Evolutionary conservation across 2,113 vertebrate species (phyloP).

Genomic region (Cinclus mexicanus): DNA sequence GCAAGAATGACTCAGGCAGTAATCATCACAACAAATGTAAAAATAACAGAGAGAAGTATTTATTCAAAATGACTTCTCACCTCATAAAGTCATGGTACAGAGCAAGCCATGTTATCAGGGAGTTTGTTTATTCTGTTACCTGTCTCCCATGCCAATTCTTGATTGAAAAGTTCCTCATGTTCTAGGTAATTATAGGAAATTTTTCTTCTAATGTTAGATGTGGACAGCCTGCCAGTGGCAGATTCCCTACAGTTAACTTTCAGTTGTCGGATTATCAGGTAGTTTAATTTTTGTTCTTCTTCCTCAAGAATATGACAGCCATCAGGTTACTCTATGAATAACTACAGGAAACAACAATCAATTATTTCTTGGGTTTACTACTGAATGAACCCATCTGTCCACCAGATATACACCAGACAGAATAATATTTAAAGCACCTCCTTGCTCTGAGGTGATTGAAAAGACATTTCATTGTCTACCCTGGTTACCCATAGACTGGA

Average conservation of each 20-base stretch:
- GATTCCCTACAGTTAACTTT: not conserved
- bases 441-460: rapidly evolving
- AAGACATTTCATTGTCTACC: not conserved
- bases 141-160: not conserved
- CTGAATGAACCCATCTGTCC: not conserved
- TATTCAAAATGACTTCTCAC: not conserved
- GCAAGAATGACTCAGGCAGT: constrained; percentile 5
- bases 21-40: not conserved
- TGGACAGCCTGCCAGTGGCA: not conserved
- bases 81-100: not conserved
- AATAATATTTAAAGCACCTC: not conserved
- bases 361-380: not conserved
- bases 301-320: not conserved
- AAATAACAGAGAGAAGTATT: not conserved
- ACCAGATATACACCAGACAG: not conserved
- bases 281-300: not conserved
- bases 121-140: not conserved
- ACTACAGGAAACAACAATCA: not conserved
- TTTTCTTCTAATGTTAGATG: not conserved
- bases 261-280: not conserved
- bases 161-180: not conserved
- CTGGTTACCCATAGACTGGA: not conserved
- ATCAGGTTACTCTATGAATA: not conserved
- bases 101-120: not conserved
- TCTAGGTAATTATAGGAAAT: not conserved